Base-by-base conservation (phyloP, 2,888 invertebrate genomes). In the Oligia fasciuncula region DNA sequence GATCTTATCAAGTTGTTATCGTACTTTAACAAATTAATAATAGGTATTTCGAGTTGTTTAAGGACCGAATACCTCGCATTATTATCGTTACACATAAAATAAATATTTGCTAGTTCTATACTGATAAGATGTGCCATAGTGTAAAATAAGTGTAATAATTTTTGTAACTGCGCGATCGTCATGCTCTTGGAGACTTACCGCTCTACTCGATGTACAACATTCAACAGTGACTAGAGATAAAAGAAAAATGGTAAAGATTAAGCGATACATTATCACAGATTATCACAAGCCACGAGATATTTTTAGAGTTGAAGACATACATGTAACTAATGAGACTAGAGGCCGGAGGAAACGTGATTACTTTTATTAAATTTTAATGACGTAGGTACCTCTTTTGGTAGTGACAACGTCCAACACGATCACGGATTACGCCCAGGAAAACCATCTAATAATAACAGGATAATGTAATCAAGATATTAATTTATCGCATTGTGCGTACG, bases 251-350 rank as follows among this genome's bases (percentile, higher is more conserved):
- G 78, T 83, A 73, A 76, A 90, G 91, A 89, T 90, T 90, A 91
- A 66, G 87, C 81, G 85, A 89, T 85, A 87, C 72, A 70, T 80
- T 91, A 91, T 95, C 95, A 89, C 89, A 90, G 90, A 93, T 94
- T 93, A 95, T 94, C 93, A 91, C 84, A 87, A 90, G 89, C 87
- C 89, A 87, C 85, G 83, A 91, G 94, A 94, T 95, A 91, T 89
- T 90, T 87, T 84, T 86, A 90, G 76, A 81, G 85, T 73, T 71
- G 76, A 89, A 91, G 78, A 88, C 87, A 86, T 79, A 85, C 80
- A 76, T 81, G 76, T 82, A 88, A 73, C 80, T 88, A 87, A 91
- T 90, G 88, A 85, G 72, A 83, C 79, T 69, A 81, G 86, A 85
- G 80, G 86, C 85, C 84, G 86, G 76, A 87, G 87, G 79, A 83